A percentile compares a stretch with the other conserved stretches of the same genome.
These are phyloP conservation scores for Sitobion miscanthi DNA, from an alignment of 1,140 invertebrate species.

Conservation along the genomic window DNA sequence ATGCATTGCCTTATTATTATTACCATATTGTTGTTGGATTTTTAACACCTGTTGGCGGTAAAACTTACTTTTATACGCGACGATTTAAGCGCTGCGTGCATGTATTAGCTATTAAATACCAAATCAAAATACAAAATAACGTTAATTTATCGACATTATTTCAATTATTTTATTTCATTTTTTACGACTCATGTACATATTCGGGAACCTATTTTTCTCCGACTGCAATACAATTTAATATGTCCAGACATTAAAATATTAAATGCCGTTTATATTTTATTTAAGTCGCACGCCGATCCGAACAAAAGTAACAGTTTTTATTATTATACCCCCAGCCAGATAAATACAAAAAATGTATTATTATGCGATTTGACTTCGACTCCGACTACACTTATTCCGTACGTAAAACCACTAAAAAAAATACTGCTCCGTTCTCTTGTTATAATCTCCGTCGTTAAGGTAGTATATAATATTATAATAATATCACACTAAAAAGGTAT, in stretches of 20 bases:
- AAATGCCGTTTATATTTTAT: not conserved
- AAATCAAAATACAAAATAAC: not conserved
- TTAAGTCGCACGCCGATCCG: too few relatives aligned
- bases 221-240: not conserved
- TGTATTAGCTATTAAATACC: not conserved
- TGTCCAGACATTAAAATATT: not conserved
- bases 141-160: conserved; percentile 9
- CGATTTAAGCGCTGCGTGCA: not conserved
- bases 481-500: not conserved
- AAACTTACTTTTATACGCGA: not conserved
- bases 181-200: not conserved
- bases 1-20: not conserved
- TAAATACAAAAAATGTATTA: conserved; percentile 16
- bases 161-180: not conserved
- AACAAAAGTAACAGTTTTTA: not conserved
- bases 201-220: not conserved
- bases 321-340: not conserved
- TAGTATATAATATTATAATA: conserved; percentile 1
- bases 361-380: not conserved
- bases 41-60: conserved; percentile 34
- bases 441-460: not conserved
- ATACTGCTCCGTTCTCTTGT: not conserved
- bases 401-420: not conserved
- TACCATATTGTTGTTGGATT: conserved; percentile 28
- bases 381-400: not conserved